Percentiles rank a stretch among this genome's conserved stretches.
Conservation (phyloP, 1,140 invertebrate species). For the Gryon sp. region DNA sequence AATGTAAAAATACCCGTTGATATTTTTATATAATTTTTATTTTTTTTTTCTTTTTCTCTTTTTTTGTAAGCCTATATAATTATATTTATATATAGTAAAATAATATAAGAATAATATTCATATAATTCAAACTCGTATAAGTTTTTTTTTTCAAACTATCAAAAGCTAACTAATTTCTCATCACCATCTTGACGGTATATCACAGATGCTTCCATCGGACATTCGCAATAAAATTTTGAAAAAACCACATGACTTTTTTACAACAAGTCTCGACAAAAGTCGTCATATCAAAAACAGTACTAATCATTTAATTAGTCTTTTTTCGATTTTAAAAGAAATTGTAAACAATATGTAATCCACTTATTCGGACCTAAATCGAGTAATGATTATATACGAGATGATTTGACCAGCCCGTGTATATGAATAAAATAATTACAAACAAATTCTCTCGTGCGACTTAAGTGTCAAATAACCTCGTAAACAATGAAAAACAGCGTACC, state of each 20-base stretch:
- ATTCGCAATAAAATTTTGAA: conserved; percentile 32
- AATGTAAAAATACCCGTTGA: conserved; percentile 19
- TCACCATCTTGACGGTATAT: conserved; percentile 51
- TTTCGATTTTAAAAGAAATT: neutral
- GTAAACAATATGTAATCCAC: conserved; percentile 8
- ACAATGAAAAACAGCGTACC: conserved; percentile 21
- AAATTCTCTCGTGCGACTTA: neutral
- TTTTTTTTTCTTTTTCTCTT: conserved; percentile 3
- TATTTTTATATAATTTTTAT: neutral
- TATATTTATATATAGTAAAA: conserved; percentile 26
- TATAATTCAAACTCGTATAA: conserved; percentile 10
- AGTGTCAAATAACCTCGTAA: neutral
- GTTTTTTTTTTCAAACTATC: conserved; percentile 18
- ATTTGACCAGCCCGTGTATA: conserved; percentile 9
- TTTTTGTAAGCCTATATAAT: conserved; percentile 24
- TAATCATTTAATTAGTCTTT: neutral
- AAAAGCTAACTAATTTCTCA: conserved; percentile 58
- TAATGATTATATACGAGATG: conserved; percentile 7
- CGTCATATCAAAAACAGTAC: conserved; percentile 18
- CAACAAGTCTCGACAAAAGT: conserved; percentile 11
- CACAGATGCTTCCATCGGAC: conserved; percentile 53
- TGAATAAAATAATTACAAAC: neutral
- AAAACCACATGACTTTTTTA: neutral
- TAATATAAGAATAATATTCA: conserved; percentile 18
- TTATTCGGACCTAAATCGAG: conserved; percentile 8